Evolutionary conservation across 2,113 vertebrate species (phyloP).

Genomic region (Rhizomys pruinosus): DNA sequence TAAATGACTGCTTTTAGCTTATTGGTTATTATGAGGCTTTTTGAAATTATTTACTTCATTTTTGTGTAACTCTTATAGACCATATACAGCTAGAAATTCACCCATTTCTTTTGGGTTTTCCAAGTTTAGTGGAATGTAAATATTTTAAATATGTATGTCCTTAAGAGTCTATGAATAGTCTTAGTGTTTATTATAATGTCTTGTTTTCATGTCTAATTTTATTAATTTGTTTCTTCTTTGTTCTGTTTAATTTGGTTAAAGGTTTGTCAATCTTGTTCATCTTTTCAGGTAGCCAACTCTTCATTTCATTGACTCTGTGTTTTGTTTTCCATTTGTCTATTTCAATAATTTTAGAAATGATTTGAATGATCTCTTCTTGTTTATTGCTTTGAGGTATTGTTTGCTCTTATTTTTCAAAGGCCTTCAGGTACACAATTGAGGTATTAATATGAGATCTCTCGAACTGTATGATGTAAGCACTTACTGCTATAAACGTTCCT

Average conservation of each 20-base stretch:
- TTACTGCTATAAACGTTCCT: too few relatives aligned
- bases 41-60: neutral
- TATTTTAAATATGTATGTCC: neutral
- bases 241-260: too few relatives aligned
- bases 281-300: too few relatives aligned
- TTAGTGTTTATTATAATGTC: neutral
- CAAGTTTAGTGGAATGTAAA: neutral
- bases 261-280: too few relatives aligned
- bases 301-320: neutral
- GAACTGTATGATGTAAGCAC: too few relatives aligned
- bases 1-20: neutral
- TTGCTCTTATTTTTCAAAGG: neutral
- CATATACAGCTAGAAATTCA: neutral
- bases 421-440: neutral
- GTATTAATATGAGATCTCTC: too few relatives aligned
- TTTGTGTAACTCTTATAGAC: neutral
- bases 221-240: neutral
- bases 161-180: neutral
- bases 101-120: too few relatives aligned
- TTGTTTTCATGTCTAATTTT: neutral
- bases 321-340: neutral
- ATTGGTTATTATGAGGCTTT: neutral
- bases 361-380: neutral
- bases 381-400: neutral
- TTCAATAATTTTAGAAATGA: too few relatives aligned